Evolutionary conservation across 2,888 invertebrate species (phyloP).

Genomic region (Cephus pulcher): DNA sequence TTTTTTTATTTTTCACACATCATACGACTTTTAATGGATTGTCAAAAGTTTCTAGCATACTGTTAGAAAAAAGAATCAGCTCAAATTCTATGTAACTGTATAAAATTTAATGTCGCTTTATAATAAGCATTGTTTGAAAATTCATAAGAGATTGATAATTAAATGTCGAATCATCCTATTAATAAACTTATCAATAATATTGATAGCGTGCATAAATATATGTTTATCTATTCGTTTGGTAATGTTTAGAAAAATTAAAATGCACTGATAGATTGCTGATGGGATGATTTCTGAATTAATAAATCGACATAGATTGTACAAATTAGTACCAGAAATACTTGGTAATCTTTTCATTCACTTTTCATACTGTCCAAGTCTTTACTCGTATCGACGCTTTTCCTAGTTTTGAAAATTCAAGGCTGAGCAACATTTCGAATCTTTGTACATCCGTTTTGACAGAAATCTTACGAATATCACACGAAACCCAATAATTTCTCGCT

Average conservation of each 20-base stretch:
- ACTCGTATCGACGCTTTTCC: background rate
- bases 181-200: no score
- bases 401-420: background rate
- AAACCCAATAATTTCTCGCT: constrained; percentile 23
- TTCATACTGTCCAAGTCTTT: background rate
- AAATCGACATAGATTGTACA: background rate
- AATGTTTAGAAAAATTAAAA: background rate
- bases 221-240: background rate
- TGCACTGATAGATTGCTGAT: background rate
- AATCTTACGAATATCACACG: constrained; percentile 16
- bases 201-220: background rate
- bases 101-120: background rate
- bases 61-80: background rate
- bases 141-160: background rate
- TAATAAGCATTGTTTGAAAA: background rate
- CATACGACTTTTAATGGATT: background rate
- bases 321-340: background rate
- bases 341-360: no score
- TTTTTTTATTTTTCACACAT: constrained; percentile 24
- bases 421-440: background rate
- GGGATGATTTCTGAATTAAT: background rate
- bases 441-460: background rate
- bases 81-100: background rate
- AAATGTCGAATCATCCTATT: background rate
- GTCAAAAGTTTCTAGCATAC: background rate